Evolutionary conservation across 2,113 vertebrate species (phyloP), one percentile per base, ranked within the genome.

Genomic region (Chroicocephalus ridibundus): DNA sequence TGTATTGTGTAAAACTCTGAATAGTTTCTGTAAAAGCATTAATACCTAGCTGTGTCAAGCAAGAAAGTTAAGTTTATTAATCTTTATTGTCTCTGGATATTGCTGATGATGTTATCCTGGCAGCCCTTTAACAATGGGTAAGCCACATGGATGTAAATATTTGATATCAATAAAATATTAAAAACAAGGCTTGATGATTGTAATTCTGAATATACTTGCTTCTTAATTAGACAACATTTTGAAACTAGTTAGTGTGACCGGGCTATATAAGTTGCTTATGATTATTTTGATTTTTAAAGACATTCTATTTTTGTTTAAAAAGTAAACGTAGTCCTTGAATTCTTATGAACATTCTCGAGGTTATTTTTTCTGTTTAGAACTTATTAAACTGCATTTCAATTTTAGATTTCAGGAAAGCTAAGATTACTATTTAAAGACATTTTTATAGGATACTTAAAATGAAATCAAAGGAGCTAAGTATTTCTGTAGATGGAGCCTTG

Each of bases 401-500:
- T 96, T 96, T 96, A 97, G 95, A 95, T 96, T 96, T 92, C 94
- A 96, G 94, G 90, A 96, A 88, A 95, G 88, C 86, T 97, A 96
- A 96, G 94, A 94, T 96, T 95, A 94, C 95, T 94, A 74, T 96
- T 96, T 96, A 96, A 96, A 96, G 94, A 91, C 93, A 94, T 94
- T 96, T 96, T 97, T 96, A 84, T 94, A 95, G 82, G 77, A 94
- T 96, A 93, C 86, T 97, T 94, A 93, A 96, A 96, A 95, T 94
- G 96, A 96, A 95, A 96, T 95, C 95, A 96, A 84, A 94, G 94
- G 92, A 95, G 88, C 95, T 96, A 96, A 96, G 95, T 96, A 93
- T 94, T 97, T 96, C 90, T 96, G 46, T 96, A 96, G 96, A 94
- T 96, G 95, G 94, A 96, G 91, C 96, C 95, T 96, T 95, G 94